Conservation (phyloP, 2,113 vertebrate species). For the Hemicordylus capensis region DNA sequence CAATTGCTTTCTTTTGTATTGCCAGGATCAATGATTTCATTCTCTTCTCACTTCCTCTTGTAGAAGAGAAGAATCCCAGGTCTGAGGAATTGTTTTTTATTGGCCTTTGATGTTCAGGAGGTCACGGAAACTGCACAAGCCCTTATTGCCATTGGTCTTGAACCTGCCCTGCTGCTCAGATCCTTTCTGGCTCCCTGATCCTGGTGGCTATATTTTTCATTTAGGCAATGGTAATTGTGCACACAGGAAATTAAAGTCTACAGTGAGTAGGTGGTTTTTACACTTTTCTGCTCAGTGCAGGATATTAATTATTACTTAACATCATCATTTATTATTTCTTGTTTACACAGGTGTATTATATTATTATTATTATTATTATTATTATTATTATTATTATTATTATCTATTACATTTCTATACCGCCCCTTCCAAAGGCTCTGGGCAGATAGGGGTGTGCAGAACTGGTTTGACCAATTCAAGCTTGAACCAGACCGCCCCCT, state of each 20-base stretch:
- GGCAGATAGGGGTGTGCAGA: too few relatives aligned
- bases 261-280: background rate
- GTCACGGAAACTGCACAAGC: background rate
- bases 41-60: background rate
- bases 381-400: too few relatives aligned
- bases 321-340: too few relatives aligned
- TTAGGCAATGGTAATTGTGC: background rate
- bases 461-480: too few relatives aligned
- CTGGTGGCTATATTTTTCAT: background rate
- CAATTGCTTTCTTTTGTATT: rapidly evolving
- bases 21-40: background rate
- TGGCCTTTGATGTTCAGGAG: background rate
- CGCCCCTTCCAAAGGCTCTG: too few relatives aligned
- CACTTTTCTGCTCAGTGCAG: too few relatives aligned
- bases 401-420: too few relatives aligned
- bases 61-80: background rate
- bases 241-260: background rate
- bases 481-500: too few relatives aligned
- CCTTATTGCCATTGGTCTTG: background rate
- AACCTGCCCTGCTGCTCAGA: background rate
- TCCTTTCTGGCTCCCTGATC: background rate
- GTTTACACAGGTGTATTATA: too few relatives aligned
- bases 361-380: too few relatives aligned
- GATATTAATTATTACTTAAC: too few relatives aligned
- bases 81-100: background rate